Percentiles rank a stretch among this genome's conserved stretches.
Evolutionary conservation across 2,113 vertebrate species (phyloP).

Genomic region (Bambusicola thoracicus): DNA sequence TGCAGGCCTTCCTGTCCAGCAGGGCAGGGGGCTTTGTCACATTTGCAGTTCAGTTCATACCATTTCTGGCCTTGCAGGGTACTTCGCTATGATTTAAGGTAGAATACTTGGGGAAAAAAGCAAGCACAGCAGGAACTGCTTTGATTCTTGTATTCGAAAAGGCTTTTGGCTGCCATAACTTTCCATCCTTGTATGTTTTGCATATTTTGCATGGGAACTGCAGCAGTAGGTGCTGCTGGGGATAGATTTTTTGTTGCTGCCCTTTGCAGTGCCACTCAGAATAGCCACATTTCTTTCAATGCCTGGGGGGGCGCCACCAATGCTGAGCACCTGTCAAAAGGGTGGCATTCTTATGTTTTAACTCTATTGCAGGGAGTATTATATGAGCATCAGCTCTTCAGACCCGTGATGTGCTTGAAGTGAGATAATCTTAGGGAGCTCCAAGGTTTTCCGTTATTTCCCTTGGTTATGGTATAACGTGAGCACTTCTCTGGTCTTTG

Average conservation of each 20-base stretch:
- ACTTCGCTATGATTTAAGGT: background rate
- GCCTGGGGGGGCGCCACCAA: background rate
- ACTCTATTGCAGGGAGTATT: background rate
- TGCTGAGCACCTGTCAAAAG: background rate
- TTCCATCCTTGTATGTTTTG: background rate
- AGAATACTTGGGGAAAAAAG: background rate
- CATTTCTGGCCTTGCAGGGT: accelerated
- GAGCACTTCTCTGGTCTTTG: background rate
- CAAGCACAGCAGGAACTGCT: background rate
- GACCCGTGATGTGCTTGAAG: background rate
- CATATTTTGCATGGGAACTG: background rate
- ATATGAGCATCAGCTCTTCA: background rate
- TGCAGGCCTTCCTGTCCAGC: background rate
- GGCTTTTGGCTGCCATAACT: background rate
- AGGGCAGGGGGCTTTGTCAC: background rate
- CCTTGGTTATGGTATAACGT: accelerated
- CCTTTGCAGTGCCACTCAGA: background rate
- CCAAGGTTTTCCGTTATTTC: background rate
- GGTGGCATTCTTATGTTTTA: background rate
- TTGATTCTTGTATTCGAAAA: background rate
- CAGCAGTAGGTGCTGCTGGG: background rate
- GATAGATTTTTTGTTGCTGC: background rate
- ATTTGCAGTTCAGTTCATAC: background rate
- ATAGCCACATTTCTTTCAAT: background rate
- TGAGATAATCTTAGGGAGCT: background rate